Evolutionary conservation across 2,888 invertebrate genomes (phyloP).

Genomic region (Dicyrtomina minuta): DNA sequence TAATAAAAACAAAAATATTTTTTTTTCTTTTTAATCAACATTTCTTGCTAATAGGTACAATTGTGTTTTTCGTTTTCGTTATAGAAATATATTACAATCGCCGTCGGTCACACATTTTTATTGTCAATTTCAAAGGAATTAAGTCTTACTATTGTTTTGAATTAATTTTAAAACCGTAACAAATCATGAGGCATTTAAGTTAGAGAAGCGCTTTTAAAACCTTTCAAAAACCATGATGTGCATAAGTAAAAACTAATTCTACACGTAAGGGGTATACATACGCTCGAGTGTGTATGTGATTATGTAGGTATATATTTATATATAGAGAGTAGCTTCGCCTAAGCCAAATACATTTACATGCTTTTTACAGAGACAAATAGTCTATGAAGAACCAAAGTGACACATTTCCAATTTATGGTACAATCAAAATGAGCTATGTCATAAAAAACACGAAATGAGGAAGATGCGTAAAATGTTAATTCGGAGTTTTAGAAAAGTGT

Average conservation of each 20-base stretch:
- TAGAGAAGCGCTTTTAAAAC: slow-evolving; percentile 7
- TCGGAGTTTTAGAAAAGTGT: too few species aligned
- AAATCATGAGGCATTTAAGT: slow-evolving; percentile 14
- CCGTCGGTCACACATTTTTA: slow-evolving; percentile 10
- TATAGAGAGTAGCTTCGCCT: not conserved
- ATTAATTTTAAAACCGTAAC: not conserved
- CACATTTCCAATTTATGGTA: too few species aligned
- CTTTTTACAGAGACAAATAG: too few species aligned
- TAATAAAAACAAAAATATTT: too few species aligned
- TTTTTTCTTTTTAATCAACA: slow-evolving; percentile 15
- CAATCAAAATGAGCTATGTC: too few species aligned
- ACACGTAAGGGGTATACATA: too few species aligned
- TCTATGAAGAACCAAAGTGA: too few species aligned
- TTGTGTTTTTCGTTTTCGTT: slow-evolving; percentile 25
- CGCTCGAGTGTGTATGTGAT: too few species aligned
- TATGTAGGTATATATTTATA: not conserved
- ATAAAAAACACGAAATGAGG: too few species aligned
- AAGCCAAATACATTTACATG: too few species aligned
- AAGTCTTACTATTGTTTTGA: not conserved
- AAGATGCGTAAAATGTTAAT: too few species aligned
- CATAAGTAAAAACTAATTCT: too few species aligned
- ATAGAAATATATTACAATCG: not conserved
- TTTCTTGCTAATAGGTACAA: slow-evolving; percentile 17
- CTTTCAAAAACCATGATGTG: not conserved
- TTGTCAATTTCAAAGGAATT: slow-evolving; percentile 22